Conservation (phyloP, 2,797 vertebrate species). For the Mormyrus proboscirostris region DNA sequence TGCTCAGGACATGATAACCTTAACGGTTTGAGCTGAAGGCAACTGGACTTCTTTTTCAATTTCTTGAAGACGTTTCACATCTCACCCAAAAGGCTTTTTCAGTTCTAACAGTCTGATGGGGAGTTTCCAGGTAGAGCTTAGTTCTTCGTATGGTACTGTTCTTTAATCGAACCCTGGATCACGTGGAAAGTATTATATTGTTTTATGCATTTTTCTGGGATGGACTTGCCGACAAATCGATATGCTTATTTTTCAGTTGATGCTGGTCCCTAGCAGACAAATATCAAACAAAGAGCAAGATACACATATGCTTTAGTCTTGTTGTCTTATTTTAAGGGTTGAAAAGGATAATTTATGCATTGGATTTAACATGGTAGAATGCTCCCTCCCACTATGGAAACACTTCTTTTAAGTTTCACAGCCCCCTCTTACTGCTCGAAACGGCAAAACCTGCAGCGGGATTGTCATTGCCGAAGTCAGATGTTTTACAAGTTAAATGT, state of each 20-base stretch:
- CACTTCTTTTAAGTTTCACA: background rate
- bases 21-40: background rate
- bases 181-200: background rate
- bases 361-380: background rate
- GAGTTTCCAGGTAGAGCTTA: background rate
- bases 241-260: background rate
- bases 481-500: background rate
- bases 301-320: background rate
- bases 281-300: background rate
- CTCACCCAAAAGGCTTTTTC: background rate
- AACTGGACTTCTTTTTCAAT: background rate
- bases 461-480: background rate
- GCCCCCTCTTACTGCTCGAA: background rate
- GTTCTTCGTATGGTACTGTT: background rate
- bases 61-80: background rate
- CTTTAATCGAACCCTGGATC: background rate
- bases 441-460: background rate
- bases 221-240: background rate
- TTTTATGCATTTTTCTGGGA: constrained; percentile 2
- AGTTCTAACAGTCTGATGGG: background rate
- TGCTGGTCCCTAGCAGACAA: background rate
- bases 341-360: background rate
- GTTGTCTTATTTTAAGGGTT: background rate
- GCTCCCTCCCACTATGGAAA: background rate
- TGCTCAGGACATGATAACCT: background rate